Evolutionary conservation across 2,113 vertebrate genomes (phyloP).

Genomic region (Rousettus leschenaultii): DNA sequence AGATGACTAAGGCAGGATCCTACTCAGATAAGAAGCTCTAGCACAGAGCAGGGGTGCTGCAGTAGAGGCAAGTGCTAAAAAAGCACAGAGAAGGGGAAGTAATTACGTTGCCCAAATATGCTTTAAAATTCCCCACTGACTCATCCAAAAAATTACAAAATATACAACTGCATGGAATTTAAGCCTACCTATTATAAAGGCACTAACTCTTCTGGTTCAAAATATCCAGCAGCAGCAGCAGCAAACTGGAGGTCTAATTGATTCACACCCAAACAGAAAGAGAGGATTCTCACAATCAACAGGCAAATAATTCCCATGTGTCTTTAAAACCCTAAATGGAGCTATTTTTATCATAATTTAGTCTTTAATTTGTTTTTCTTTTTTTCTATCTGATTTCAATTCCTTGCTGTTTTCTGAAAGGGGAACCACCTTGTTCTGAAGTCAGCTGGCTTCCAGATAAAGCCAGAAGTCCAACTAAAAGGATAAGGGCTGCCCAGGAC

Average conservation of each 20-base stretch:
- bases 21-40: neutral
- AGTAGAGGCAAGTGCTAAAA: neutral
- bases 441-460: constrained; percentile 1
- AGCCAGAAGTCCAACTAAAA: constrained; percentile 28
- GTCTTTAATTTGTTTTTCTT: neutral
- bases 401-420: neutral
- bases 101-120: neutral
- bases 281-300: neutral
- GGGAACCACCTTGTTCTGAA: neutral
- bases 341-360: neutral
- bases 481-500: neutral
- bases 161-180: neutral
- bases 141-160: neutral
- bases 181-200: neutral
- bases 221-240: neutral
- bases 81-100: neutral
- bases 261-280: neutral
- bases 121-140: neutral
- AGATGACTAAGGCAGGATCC: neutral
- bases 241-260: neutral
- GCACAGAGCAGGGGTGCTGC: neutral
- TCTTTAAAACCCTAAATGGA: neutral
- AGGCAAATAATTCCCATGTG: neutral
- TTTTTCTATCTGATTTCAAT: neutral
- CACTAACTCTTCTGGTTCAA: constrained; percentile 21